Evolutionary conservation across 2,113 vertebrate species (phyloP), one percentile per base, ranked within the genome.

Genomic region (Xiphorhynchus elegans): DNA sequence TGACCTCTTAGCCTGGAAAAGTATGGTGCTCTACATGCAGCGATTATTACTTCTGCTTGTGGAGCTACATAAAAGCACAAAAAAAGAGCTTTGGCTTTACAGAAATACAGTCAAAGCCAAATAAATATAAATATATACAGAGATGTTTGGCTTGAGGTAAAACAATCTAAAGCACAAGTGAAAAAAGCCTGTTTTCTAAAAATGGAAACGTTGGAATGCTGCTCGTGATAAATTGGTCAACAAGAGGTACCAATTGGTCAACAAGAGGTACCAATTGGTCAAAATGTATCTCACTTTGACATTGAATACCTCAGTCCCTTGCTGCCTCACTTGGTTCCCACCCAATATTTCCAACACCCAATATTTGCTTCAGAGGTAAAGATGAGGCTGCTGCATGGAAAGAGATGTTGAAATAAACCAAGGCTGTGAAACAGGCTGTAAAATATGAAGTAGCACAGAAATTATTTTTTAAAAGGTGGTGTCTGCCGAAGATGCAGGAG

Each of bases 21-120:
- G 5, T 37, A 19, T 52, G 56, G 31, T 87, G 9, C 6, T 87
- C 23, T 67, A 0, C n/a, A 10, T 64, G 10, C 42, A 72, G 31
- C 19, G 16, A 17, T 89, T 76, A 73, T 79, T 79, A 66, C 29
- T 90, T 90, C 76, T 91, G 55, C 50, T 77, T 60, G 7, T 90
- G 63, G 62, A 91, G 50, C 75, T 66, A 3, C 37, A 73, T 64
- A 72, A 82, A 93, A 85, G 59, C 40, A 52, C 53, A 8, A 8
- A 21, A 78, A 64, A 55, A 42, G 8, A 59, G 40, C 49, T 79
- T 68, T 70, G 47, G 16, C 44, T 64, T 2, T 40, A n/a, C 10
- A 83, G 70, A 82, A 91, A 17, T 81, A 58, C 0, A 42, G 55
- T 35, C n/a, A 89, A 47, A 15, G n/a, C 29, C 13, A 62, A 31